A percentile compares a stretch with the other conserved stretches of the same genome.
Evolutionary conservation across 2,888 invertebrate genomes (phyloP).

Genomic region (Eueremaeus valkanovi): DNA sequence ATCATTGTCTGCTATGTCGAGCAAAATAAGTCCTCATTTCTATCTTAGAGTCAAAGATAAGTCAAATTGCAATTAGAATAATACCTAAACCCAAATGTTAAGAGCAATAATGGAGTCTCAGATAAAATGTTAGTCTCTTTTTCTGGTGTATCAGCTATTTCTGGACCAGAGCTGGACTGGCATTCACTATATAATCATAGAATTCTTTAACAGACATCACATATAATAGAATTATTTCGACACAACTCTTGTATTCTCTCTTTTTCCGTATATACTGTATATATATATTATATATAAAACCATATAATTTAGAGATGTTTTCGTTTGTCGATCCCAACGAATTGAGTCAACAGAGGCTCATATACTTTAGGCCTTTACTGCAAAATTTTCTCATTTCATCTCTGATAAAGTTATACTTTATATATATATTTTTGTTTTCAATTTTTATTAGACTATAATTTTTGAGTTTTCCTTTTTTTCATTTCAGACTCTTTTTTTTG

Average conservation of each 20-base stretch:
- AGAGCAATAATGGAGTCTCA: neutral
- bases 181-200: neutral
- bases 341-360: neutral
- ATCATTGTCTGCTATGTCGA: neutral
- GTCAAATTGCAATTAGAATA: slow-evolving; percentile 19
- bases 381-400: neutral
- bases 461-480: neutral
- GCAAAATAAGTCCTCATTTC: neutral
- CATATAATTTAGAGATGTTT: neutral
- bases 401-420: neutral
- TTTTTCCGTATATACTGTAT: neutral
- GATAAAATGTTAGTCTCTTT: neutral
- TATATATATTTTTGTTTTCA: neutral
- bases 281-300: too few relatives aligned
- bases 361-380: too few relatives aligned
- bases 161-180: neutral
- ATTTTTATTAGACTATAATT: neutral
- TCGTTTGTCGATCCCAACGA: too few relatives aligned
- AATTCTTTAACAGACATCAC: neutral
- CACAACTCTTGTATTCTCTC: too few relatives aligned
- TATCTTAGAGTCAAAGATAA: too few relatives aligned
- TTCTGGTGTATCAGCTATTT: neutral
- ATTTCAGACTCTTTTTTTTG: neutral
- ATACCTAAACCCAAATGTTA: neutral
- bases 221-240: neutral